A percentile compares a stretch with the other conserved stretches of the same genome.
phyloP scores from a whole-genome alignment of 2,888 invertebrate genomes.

The Acleris sparsana region DNA sequence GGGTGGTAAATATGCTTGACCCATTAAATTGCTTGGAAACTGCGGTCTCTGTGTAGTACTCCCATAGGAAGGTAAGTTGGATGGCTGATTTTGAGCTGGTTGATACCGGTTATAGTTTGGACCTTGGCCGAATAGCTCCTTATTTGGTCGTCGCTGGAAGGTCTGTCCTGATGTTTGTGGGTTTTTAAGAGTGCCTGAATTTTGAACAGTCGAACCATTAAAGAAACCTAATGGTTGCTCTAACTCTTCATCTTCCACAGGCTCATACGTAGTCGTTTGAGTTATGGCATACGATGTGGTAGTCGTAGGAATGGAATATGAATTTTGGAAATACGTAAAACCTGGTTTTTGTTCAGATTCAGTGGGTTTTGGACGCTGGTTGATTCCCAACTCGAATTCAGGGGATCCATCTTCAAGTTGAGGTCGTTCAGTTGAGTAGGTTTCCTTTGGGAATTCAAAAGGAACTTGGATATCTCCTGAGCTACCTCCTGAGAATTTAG shows the following conservation, averaged over 20 bases:
- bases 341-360: conserved; percentile 31
- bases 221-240: conserved; percentile 10
- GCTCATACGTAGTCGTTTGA: conserved; percentile 57
- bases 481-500: conserved; percentile 61
- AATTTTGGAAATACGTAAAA: conserved; percentile 37
- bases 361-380: conserved; percentile 12
- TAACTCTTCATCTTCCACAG: conserved; percentile 26
- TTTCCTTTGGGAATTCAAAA: conserved; percentile 53
- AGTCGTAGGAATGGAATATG: conserved; percentile 43
- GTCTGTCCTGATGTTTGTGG: conserved; percentile 1
- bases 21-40: conserved; percentile 8
- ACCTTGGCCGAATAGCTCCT: conserved; percentile 5
- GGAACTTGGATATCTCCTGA: conserved; percentile 57
- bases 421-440: conserved; percentile 36
- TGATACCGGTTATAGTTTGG: conserved; percentile 16
- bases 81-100: conserved; percentile 1
- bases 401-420: conserved; percentile 40
- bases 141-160: conserved; percentile 14
- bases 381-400: conserved; percentile 46
- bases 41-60: conserved; percentile 10
- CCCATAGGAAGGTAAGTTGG: too few relatives aligned
- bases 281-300: conserved; percentile 58
- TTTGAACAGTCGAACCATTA: conserved; percentile 15
- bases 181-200: neutral
- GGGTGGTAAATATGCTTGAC: conserved; percentile 25